phyloP scores from a whole-genome alignment of 2,113 vertebrate genomes.

The Cromileptes altivelis region DNA sequence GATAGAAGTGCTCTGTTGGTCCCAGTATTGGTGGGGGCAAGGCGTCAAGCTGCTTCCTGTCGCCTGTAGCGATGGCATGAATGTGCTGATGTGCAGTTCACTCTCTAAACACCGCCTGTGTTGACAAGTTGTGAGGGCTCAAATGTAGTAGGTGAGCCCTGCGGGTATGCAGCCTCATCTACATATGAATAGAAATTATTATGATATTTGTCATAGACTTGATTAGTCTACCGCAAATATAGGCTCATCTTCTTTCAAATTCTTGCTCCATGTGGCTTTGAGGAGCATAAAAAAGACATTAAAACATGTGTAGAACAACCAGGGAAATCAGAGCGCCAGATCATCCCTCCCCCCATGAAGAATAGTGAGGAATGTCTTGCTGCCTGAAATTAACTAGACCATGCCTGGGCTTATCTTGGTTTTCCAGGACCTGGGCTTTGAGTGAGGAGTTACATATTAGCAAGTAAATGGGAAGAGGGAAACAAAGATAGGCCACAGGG shows the following conservation, averaged over 20 bases:
- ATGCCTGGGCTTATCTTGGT: slow-evolving; percentile 68
- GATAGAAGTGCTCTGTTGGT: slow-evolving; percentile 71
- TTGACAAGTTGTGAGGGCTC: slow-evolving; percentile 61
- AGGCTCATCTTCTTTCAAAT: not conserved
- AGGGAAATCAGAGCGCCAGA: slow-evolving; percentile 16
- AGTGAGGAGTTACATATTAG: slow-evolving; percentile 75
- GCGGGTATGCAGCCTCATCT: slow-evolving; percentile 33
- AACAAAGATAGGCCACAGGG: slow-evolving; percentile 45
- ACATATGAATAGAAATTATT: slow-evolving; percentile 48
- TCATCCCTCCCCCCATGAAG: slow-evolving; percentile 39
- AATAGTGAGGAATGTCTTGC: slow-evolving; percentile 59
- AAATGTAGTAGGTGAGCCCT: slow-evolving; percentile 42
- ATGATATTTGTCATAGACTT: slow-evolving; percentile 9
- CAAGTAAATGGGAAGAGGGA: slow-evolving; percentile 41
- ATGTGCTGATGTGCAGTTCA: slow-evolving; percentile 62
- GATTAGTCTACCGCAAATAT: not conserved
- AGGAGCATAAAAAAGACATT: not conserved
- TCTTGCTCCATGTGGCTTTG: not conserved
- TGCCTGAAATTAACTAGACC: slow-evolving; percentile 67
- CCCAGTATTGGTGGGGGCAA: slow-evolving; percentile 51
- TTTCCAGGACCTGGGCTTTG: slow-evolving; percentile 57
- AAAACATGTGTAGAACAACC: not conserved
- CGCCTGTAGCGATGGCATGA: slow-evolving; percentile 55
- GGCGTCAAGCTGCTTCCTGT: slow-evolving; percentile 71
- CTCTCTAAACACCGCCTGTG: slow-evolving; percentile 60